A percentile compares a stretch with the other conserved stretches of the same genome.
Evolutionary conservation across 1,140 invertebrate species (phyloP).

Genomic region (Apis florea): DNA sequence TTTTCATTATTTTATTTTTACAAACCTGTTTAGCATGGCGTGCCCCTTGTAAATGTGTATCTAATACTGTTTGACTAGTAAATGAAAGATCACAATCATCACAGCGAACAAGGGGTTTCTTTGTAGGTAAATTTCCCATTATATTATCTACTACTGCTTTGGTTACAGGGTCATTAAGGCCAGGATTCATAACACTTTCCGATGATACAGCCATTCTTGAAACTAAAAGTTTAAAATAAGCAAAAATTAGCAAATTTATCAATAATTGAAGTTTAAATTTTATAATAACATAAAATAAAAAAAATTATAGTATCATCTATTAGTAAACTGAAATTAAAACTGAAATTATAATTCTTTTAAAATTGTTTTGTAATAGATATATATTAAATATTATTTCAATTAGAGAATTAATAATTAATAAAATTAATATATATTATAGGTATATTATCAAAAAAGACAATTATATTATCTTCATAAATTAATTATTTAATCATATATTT

Average conservation of each 20-base stretch:
- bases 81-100: constrained; percentile 80
- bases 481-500: background rate
- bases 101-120: constrained; percentile 78
- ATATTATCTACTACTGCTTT: constrained; percentile 81
- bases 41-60: constrained; percentile 80
- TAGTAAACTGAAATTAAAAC: background rate
- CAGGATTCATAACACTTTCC: constrained; percentile 57
- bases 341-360: background rate
- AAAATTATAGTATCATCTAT: background rate
- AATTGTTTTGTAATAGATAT: background rate
- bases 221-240: constrained; percentile 14
- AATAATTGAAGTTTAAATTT: background rate
- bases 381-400: background rate
- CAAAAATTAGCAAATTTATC: background rate
- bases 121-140: constrained; percentile 80
- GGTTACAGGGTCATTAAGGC: constrained; percentile 78
- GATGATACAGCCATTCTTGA: constrained; percentile 61
- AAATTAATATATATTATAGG: too few relatives aligned
- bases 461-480: background rate
- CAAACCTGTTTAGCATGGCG: constrained; percentile 81
- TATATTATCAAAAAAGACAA: background rate
- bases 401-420: background rate
- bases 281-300: background rate
- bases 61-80: constrained; percentile 79
- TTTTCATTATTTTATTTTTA: background rate